phyloP scores from a whole-genome alignment of 2,113 vertebrate species.

The Poicephalus meyeri region DNA sequence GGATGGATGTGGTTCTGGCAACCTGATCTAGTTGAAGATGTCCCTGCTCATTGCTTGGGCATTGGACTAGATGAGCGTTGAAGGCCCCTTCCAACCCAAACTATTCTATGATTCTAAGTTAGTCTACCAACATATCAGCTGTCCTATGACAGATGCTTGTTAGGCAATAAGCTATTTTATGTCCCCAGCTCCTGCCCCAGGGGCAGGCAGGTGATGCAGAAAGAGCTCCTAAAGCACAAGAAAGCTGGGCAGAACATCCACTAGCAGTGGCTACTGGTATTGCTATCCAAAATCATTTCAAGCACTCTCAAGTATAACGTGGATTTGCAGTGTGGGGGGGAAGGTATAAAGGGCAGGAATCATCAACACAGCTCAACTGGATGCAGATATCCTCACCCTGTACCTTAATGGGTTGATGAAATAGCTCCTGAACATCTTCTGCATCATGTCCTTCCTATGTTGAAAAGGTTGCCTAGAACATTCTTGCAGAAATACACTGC shows the following conservation, averaged over 20 bases:
- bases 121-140: neutral
- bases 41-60: neutral
- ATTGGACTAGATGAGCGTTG: too few species aligned
- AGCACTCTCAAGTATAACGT: neutral
- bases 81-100: too few species aligned
- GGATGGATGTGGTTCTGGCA: neutral
- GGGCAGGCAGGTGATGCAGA: neutral
- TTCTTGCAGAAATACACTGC: neutral
- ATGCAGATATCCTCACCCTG: neutral
- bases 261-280: rapidly evolving
- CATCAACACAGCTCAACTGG: neutral
- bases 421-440: neutral
- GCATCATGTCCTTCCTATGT: neutral
- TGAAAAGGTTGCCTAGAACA: neutral
- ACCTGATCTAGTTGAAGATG: neutral
- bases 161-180: neutral
- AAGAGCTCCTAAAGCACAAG: neutral
- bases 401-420: neutral
- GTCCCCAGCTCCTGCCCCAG: neutral
- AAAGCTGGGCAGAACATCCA: neutral
- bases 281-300: neutral
- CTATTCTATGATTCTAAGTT: neutral
- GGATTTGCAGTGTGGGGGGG: neutral
- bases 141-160: neutral
- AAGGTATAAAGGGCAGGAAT: neutral